These are phyloP conservation scores for Lepisosteus oculatus DNA, from an alignment of 2,113 vertebrate genomes.

Conservation along the genomic window DNA sequence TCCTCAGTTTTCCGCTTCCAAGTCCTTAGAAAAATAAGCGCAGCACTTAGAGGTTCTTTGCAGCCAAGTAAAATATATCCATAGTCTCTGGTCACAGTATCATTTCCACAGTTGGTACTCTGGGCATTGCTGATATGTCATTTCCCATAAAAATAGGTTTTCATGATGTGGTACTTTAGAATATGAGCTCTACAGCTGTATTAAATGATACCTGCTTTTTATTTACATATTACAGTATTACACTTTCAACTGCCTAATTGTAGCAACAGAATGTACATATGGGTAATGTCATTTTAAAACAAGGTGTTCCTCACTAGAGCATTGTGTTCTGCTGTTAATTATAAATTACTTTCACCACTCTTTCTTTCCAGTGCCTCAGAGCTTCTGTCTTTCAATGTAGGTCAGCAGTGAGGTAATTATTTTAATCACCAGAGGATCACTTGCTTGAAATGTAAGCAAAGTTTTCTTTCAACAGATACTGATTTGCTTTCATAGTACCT, in stretches of 20 bases:
- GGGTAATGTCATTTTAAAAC: conserved; percentile 73
- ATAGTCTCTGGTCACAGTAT: conserved; percentile 30
- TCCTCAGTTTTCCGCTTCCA: conserved; percentile 27
- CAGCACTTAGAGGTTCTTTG: conserved; percentile 31
- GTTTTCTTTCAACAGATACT: conserved; percentile 37
- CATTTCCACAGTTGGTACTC: conserved; percentile 31
- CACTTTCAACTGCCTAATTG: conserved; percentile 60
- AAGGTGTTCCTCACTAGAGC: conserved; percentile 67
- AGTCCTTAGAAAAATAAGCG: conserved; percentile 48
- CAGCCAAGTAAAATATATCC: conserved; percentile 46
- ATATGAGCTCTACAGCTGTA: conserved; percentile 50
- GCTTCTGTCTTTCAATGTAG: conserved; percentile 56
- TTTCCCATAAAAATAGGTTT: conserved; percentile 28
- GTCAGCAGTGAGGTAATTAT: conserved; percentile 60
- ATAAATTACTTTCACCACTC: conserved; percentile 61
- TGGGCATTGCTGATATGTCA: conserved; percentile 30
- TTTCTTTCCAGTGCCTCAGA: conserved; percentile 60
- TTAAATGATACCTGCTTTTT: conserved; percentile 56
- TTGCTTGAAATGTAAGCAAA: conserved; percentile 53
- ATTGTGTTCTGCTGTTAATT: conserved; percentile 65
- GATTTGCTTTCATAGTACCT: conserved; percentile 35
- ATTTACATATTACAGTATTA: conserved; percentile 54
- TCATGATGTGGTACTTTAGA: conserved; percentile 29
- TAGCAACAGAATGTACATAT: conserved; percentile 79
- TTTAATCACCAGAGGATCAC: conserved; percentile 58